These are phyloP conservation scores for Neoarius graeffei DNA, from an alignment of 2,113 vertebrate genomes.

Conservation along the genomic window DNA sequence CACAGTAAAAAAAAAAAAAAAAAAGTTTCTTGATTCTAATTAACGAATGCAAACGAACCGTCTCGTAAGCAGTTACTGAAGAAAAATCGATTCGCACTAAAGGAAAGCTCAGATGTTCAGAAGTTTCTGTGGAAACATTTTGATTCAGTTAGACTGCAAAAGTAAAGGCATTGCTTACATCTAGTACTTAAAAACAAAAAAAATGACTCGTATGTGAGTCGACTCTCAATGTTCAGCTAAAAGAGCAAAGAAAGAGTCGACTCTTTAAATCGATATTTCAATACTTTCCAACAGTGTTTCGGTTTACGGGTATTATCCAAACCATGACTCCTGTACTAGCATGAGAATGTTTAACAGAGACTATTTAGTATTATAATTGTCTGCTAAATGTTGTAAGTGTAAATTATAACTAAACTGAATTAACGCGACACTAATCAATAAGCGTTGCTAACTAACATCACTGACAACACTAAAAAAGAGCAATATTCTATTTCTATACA, in stretches of 20 bases:
- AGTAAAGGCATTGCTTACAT: background rate
- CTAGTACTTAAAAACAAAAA: background rate
- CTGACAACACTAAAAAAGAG: background rate
- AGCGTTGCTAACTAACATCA: background rate
- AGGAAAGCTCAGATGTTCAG: background rate
- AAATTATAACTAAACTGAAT: background rate
- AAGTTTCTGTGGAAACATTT: background rate
- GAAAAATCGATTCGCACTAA: background rate
- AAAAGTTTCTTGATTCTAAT: background rate
- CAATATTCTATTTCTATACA: background rate
- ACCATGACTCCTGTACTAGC: background rate
- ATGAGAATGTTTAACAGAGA: background rate
- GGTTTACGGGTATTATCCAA: background rate
- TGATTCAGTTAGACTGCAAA: background rate
- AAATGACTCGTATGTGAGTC: background rate
- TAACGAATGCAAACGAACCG: background rate
- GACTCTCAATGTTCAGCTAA: background rate
- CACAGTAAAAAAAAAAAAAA: background rate
- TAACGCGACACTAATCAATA: background rate
- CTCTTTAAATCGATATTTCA: background rate
- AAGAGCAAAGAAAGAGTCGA: background rate
- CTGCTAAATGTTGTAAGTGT: background rate
- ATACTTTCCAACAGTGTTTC: background rate
- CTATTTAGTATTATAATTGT: background rate
- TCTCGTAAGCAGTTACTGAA: background rate